Conservation (phyloP, 2,797 vertebrate species). For the Graptemys geographica region DNA sequence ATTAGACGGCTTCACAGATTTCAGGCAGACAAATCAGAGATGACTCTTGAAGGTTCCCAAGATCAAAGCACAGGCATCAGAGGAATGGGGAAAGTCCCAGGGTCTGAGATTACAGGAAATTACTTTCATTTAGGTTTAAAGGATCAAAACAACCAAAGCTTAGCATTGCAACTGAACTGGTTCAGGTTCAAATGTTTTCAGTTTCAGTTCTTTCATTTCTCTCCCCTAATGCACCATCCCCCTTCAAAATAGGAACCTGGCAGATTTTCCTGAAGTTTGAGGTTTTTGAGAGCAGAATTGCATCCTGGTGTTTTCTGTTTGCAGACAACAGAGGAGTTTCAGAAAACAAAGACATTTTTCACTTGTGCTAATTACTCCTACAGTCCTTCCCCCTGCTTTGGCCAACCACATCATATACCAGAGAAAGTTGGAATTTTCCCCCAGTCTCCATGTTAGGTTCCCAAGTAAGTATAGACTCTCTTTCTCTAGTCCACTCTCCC, state of each 20-base stretch:
- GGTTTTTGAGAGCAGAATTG: neutral
- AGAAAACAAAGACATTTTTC: neutral
- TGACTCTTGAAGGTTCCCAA: neutral
- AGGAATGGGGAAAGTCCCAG: slow-evolving; percentile 29
- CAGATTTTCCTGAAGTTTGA: slow-evolving; percentile 17
- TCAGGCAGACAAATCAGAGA: accelerated
- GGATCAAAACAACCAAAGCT: neutral
- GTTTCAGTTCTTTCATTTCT: neutral
- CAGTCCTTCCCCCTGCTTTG: accelerated
- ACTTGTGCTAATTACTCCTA: neutral
- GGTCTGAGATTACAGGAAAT: slow-evolving; percentile 28
- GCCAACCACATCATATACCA: neutral
- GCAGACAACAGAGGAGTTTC: neutral
- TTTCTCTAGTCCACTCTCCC: neutral
- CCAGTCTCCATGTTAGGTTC: neutral
- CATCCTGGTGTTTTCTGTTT: neutral
- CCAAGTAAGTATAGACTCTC: too few relatives aligned
- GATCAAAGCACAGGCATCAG: neutral
- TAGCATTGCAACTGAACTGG: neutral
- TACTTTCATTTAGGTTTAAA: neutral
- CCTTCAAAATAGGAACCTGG: slow-evolving; percentile 18
- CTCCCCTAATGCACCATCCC: neutral
- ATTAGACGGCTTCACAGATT: neutral
- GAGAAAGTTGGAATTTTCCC: neutral
- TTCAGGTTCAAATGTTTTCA: neutral